These are phyloP conservation scores for Phocoena phocoena DNA, from an alignment of 2,113 vertebrate species.

Conservation along the genomic window DNA sequence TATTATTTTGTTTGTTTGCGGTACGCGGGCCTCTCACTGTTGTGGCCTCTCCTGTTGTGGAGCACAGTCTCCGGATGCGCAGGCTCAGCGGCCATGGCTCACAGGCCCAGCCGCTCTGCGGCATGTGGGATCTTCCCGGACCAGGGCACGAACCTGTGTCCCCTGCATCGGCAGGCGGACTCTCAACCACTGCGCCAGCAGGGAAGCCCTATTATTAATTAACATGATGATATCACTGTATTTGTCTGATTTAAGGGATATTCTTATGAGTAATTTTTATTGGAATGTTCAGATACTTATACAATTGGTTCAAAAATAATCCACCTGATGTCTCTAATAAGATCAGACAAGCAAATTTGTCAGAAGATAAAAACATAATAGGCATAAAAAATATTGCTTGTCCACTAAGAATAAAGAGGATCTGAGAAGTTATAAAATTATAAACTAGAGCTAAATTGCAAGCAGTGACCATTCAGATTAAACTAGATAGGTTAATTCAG, in stretches of 20 bases:
- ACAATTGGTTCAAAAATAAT: background rate
- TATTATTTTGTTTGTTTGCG: too few species aligned
- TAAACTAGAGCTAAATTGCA: background rate
- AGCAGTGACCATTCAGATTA: background rate
- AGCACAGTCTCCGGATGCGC: too few species aligned
- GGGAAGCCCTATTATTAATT: background rate
- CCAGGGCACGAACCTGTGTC: accelerated
- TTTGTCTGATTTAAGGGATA: background rate
- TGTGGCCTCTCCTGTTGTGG: too few species aligned
- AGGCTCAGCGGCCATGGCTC: too few species aligned
- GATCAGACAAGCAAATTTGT: background rate
- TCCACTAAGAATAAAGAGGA: background rate
- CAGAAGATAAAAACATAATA: background rate
- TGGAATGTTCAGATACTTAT: background rate
- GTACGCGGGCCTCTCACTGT: accelerated
- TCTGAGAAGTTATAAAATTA: background rate
- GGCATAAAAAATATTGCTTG: background rate
- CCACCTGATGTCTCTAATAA: background rate
- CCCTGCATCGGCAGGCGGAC: too few species aligned
- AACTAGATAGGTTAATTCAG: background rate
- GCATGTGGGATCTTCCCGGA: too few species aligned
- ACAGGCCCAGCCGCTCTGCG: accelerated
- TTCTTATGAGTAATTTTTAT: background rate
- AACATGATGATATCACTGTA: background rate
- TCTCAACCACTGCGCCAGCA: too few species aligned